Conservation (phyloP, 1,140 invertebrate genomes). For the Dreissena rostriformis region DNA sequence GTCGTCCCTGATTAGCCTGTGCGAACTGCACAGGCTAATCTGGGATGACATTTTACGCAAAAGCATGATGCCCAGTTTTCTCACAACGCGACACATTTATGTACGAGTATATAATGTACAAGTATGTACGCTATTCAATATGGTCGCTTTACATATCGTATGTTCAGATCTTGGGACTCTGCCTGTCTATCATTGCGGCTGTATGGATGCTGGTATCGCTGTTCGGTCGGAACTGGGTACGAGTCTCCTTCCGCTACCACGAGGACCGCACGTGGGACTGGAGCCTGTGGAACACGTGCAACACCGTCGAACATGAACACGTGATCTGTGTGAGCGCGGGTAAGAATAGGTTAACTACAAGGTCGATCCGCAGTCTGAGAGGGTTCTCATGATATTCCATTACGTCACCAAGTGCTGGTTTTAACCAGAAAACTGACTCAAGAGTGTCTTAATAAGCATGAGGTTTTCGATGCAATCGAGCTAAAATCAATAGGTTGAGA, state of each 20-base stretch:
- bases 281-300: slow-evolving; percentile 51
- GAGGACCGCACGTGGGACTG: slow-evolving; percentile 40
- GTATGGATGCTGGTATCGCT: slow-evolving; percentile 44
- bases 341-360: not conserved
- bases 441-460: no score
- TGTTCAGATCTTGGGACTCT: slow-evolving; percentile 43
- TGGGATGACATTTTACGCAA: no score
- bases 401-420: no score
- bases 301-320: slow-evolving; percentile 1
- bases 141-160: not conserved
- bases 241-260: slow-evolving; percentile 21
- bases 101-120: not conserved
- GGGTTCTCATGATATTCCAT: no score
- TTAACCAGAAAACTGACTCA: no score
- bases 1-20: no score
- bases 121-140: not conserved
- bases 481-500: no score
- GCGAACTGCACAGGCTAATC: no score
- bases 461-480: no score
- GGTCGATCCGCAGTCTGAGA: no score
- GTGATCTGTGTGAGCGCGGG: slow-evolving; percentile 37
- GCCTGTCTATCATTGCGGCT: slow-evolving; percentile 34
- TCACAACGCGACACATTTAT: no score
- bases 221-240: slow-evolving; percentile 37
- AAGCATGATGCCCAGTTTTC: no score